Base-by-base conservation (phyloP, 2,797 vertebrate species). In the Kryptolebias ocellatus region DNA sequence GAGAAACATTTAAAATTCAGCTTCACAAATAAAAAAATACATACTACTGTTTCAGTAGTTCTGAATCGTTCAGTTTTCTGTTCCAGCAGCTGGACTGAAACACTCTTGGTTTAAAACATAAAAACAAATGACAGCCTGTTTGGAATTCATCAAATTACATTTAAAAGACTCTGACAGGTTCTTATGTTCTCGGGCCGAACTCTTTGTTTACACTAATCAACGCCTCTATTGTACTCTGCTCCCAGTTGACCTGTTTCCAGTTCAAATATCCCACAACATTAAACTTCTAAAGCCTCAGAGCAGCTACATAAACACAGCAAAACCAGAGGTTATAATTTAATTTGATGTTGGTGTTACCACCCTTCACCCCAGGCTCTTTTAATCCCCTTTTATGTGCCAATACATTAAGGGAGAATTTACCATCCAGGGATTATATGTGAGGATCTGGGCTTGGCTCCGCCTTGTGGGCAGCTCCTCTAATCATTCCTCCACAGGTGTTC, bases 81-180 rank as follows among this genome's bases (percentile, higher is more conserved):
- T 16, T 18, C 44, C 9, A 29, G 57, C 57, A 18, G 44, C 57
- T 60, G 44, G 27, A 47, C 5, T 60, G 42, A 59, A 17, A 49
- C 17, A 4, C 17, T 12, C 9, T 29, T 27, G n/a, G 24, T 46
- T 11, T 27, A 46, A 10, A 12, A 2, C 10, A 2, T 11, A 9
- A n/a, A 59, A 3, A 10, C 24, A 49, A 11, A 27, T 6, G 14
- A 24, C 14, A 27, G 31, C n/a, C 16, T 44, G 51, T 31, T 64
- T 18, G 27, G n/a, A 45, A 12, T 8, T 31, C 7, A 7, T 64
- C 39, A 44, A 31, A 52, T 4, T 45, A 24, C 12, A 20, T 20
- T 27, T 64, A 54, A 53, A 46, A 39, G 61, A 45, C 27, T 53
- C 37, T 64, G 51, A 64, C 61, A 54, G 51, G 61, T 12, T 31